phyloP scores from a whole-genome alignment of 1,140 invertebrate genomes.

The Ctenoplectra terminalis region DNA sequence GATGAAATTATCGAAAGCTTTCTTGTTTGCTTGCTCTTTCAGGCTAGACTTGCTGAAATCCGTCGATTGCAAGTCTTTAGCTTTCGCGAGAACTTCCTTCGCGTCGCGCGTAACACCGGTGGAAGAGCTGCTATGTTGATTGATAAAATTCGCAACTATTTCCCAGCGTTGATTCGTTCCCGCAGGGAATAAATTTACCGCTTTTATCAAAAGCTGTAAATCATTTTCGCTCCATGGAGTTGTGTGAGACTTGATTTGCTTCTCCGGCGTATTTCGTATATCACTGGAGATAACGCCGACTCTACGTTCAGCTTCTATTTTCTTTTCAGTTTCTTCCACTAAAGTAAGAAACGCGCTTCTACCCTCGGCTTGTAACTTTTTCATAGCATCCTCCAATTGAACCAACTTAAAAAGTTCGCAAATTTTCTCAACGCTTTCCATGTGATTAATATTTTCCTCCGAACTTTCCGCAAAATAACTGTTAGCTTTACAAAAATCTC shows the following conservation, averaged over 20 bases:
- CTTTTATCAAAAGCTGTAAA: constrained; percentile 95
- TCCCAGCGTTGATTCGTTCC: constrained; percentile 98
- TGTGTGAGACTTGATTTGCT: constrained; percentile 81
- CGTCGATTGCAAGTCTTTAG: constrained; percentile 96
- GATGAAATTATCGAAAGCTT: constrained; percentile 95
- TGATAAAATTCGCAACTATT: constrained; percentile 97
- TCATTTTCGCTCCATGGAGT: constrained; percentile 91
- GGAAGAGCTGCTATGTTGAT: constrained; percentile 90
- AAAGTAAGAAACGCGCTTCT: constrained; percentile 87
- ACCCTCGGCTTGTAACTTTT: constrained; percentile 86
- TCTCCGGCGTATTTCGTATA: constrained; percentile 73
- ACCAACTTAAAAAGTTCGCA: constrained; percentile 90
- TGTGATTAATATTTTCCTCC: constrained; percentile 90
- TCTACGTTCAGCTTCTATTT: constrained; percentile 90
- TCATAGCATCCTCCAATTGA: constrained; percentile 91
- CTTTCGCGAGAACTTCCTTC: constrained; percentile 97
- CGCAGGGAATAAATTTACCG: constrained; percentile 97
- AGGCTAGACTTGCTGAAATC: constrained; percentile 93
- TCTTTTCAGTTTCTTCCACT: constrained; percentile 88
- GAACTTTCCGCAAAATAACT: constrained; percentile 92
- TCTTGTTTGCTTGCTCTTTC: constrained; percentile 94
- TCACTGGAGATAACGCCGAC: constrained; percentile 78
- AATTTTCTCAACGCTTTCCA: constrained; percentile 95
- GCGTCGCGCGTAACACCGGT: constrained; percentile 85
- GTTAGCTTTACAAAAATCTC: constrained; percentile 93